Conservation (phyloP, 2,113 vertebrate species). For the Festucalex cinctus region DNA sequence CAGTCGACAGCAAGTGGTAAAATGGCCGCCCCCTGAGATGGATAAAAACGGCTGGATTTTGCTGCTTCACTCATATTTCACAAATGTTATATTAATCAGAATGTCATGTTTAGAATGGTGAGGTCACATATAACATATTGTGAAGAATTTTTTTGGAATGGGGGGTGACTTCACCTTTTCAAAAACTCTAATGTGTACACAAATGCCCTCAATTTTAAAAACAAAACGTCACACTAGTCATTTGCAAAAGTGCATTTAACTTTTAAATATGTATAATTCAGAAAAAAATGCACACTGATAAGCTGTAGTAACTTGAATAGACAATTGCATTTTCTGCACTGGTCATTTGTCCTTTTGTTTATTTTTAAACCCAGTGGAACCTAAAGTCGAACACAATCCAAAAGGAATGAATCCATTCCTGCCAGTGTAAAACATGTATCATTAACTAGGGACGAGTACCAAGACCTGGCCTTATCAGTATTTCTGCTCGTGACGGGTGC, state of each 20-base stretch:
- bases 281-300: background rate
- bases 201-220: slow-evolving; percentile 7
- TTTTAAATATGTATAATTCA: background rate
- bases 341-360: background rate
- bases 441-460: no score
- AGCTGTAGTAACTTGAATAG: background rate
- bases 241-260: background rate
- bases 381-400: background rate
- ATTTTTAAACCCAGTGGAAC: background rate
- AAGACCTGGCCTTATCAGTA: no score
- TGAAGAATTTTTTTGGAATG: no score
- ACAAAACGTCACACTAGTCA: background rate
- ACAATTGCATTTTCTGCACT: background rate
- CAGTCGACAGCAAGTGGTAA: no score
- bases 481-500: no score
- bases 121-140: no score
- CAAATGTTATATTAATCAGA: background rate
- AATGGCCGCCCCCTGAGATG: no score
- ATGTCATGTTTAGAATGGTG: no score
- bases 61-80: no score
- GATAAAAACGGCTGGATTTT: no score
- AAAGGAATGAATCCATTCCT: background rate
- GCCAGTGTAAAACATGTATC: background rate
- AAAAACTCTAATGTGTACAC: background rate
- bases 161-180: no score